Base-by-base conservation (phyloP, 2,113 vertebrate species). In the Bubo bubo region DNA sequence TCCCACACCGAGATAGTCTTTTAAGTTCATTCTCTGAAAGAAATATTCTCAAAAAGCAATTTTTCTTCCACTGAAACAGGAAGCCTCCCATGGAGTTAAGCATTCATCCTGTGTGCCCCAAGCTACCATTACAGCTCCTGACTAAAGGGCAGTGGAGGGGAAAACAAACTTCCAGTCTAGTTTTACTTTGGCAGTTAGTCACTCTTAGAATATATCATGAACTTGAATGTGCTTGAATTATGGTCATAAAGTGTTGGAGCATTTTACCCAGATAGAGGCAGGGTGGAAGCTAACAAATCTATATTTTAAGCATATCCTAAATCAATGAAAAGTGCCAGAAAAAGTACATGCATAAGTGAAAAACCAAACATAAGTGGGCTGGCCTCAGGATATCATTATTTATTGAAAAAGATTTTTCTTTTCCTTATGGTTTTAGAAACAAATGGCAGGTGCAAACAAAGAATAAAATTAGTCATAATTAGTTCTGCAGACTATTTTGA, bases 371-470 rank as follows among this genome's bases (percentile, higher is more conserved):
- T 70, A 95, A 95, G 74, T 45, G 58, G 53, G 45, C 27, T 93
- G 92, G 77, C 87, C 87, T 85, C 35, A 62, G 92, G 88, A 76
- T 79, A 92, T 92, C 22, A 59, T 93, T 89, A 94, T 94, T 94
- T 95, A 96, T 86, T 94, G 95, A 79, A 83, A 91, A 22, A 28
- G 45, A 43, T 73, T 90, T 90, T 93, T 85, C 62, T 79, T 85
- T 83, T 83, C 75, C 64, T 85, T 90, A 64, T 72, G 79, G 45
- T 91, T 92, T 94, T 84, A 88, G 63, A 92, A 96, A 86, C 35
- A 95, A 96, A 90, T 75, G 55, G 56, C 79, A 88, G 95, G 49
- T 91, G 77, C 66, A 91, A 95, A 62, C 45, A 92, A 95, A 95
- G 67, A 92, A 63, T 81, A 80, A 91, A 93, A 91, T 95, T 70